Evolutionary conservation across 35 echinoderm and acorn worm species (phyloP).

Genomic region (Anneissia japonica): DNA sequence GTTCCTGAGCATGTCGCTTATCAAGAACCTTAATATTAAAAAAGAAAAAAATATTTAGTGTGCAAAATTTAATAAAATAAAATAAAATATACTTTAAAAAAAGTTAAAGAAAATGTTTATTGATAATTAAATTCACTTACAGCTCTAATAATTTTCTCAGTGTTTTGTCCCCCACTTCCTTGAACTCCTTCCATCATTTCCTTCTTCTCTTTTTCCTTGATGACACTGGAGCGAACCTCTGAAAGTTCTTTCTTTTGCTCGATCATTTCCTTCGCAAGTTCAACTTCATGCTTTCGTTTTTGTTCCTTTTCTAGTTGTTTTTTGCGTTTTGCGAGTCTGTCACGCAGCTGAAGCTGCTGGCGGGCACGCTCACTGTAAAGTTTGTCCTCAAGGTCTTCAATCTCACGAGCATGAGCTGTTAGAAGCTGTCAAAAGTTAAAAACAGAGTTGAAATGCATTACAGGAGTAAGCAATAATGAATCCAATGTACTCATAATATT

Average conservation of each 20-base stretch:
- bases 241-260: slow-evolving; percentile 93
- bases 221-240: slow-evolving; percentile 61
- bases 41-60: background rate
- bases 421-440: slow-evolving; percentile 23
- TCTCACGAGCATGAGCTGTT: slow-evolving; percentile 66
- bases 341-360: slow-evolving; percentile 64
- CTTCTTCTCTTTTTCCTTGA: slow-evolving; percentile 71
- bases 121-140: slow-evolving; percentile 12
- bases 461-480: too few relatives aligned
- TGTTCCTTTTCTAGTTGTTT: slow-evolving; percentile 56
- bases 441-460: too few relatives aligned
- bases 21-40: slow-evolving; percentile 63
- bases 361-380: slow-evolving; percentile 58
- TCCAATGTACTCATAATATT: too few relatives aligned
- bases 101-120: background rate
- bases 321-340: slow-evolving; percentile 62
- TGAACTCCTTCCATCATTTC: slow-evolving; percentile 84
- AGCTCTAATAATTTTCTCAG: slow-evolving; percentile 64
- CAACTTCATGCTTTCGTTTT: slow-evolving; percentile 68
- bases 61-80: background rate
- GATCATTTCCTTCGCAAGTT: slow-evolving; percentile 60
- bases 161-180: slow-evolving; percentile 50
- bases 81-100: background rate
- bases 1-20: slow-evolving; percentile 83
- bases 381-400: slow-evolving; percentile 85